Conservation (phyloP, 2,113 vertebrate genomes). For the Eudyptes chrysolophus region DNA sequence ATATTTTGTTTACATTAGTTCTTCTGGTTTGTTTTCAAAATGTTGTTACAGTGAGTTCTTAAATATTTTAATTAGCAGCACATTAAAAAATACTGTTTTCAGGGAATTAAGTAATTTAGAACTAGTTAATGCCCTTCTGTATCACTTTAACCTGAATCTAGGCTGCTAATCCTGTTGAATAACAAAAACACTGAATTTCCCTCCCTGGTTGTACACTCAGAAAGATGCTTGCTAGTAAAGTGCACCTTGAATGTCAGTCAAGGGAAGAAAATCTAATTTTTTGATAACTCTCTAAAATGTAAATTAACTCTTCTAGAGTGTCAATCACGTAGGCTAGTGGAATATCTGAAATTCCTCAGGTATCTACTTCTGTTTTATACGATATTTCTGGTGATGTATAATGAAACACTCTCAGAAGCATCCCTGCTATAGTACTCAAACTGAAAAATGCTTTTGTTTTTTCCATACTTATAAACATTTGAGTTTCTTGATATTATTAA, state of each 20-base stretch:
- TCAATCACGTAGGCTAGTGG: background rate
- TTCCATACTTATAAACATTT: background rate
- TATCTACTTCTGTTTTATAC: background rate
- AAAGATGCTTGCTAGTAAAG: background rate
- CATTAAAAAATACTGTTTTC: constrained; percentile 64
- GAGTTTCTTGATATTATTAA: background rate
- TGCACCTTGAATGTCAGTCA: background rate
- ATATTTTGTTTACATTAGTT: constrained; percentile 46
- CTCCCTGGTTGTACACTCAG: background rate
- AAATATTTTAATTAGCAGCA: constrained; percentile 63
- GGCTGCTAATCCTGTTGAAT: constrained; percentile 58
- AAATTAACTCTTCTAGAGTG: background rate
- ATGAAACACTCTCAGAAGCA: background rate
- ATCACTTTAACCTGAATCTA: constrained; percentile 54
- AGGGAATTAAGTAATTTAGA: constrained; percentile 54
- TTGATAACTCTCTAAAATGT: background rate
- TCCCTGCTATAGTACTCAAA: background rate
- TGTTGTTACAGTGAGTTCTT: constrained; percentile 55
- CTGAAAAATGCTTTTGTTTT: background rate
- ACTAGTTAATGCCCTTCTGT: constrained; percentile 41
- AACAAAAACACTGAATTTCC: constrained; percentile 59
- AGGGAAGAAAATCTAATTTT: background rate
- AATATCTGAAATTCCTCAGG: background rate
- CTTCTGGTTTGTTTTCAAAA: constrained; percentile 60
- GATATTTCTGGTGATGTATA: background rate